Conservation (phyloP, 2,113 vertebrate species). For the Burhinus oedicnemus region DNA sequence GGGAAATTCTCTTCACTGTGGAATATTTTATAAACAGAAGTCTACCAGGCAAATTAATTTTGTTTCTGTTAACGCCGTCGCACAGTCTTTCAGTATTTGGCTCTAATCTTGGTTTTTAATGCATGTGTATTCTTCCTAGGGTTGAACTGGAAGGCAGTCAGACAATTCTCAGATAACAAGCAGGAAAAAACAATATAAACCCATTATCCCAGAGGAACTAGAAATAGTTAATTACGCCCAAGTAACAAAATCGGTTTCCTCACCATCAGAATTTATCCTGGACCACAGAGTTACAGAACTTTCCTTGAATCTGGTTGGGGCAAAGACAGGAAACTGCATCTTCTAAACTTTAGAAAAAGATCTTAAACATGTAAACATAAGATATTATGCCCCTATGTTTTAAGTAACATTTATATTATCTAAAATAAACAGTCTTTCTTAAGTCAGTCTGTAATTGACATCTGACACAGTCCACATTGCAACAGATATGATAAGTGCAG, state of each 20-base stretch:
- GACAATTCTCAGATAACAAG: background rate
- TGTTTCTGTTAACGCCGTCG: background rate
- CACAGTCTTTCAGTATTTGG: background rate
- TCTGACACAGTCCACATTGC: constrained; percentile 65
- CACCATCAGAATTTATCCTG: constrained; percentile 3
- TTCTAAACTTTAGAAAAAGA: constrained; percentile 71
- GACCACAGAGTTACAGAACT: background rate
- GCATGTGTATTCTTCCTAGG: background rate
- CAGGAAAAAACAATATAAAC: background rate
- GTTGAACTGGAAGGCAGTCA: constrained; percentile 5
- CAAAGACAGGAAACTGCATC: constrained; percentile 68
- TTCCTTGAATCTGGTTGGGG: constrained; percentile 42
- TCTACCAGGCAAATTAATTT: background rate
- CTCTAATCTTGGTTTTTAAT: background rate
- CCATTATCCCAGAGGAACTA: background rate
- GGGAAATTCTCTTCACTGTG: background rate
- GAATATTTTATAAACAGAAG: background rate
- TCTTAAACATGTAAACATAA: constrained; percentile 64
- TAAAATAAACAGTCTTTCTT: constrained; percentile 72
- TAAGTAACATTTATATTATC: constrained; percentile 75
- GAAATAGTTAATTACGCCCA: constrained; percentile 30
- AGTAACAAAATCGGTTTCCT: background rate
- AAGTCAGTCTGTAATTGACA: constrained; percentile 69
- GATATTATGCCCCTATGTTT: constrained; percentile 64
- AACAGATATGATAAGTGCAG: constrained; percentile 62